Conservation (phyloP, 2,888 invertebrate genomes). For the Ormyrus labotus region DNA sequence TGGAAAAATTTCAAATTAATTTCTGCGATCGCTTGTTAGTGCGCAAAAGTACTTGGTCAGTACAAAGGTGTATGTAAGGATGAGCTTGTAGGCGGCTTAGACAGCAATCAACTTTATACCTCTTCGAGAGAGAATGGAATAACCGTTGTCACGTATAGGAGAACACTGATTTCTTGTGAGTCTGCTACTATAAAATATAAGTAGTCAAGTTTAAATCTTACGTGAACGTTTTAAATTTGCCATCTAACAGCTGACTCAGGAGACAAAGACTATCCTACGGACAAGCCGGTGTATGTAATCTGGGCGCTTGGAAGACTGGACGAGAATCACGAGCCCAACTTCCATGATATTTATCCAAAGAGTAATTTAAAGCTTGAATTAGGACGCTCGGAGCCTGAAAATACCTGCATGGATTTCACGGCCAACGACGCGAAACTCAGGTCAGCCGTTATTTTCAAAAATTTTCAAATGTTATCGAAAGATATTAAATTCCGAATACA, state of each 20-base stretch:
- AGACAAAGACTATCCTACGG: constrained; percentile 84
- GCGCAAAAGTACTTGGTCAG: constrained; percentile 89
- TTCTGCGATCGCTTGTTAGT: constrained; percentile 76
- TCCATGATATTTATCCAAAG: constrained; percentile 88
- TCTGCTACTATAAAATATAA: too few relatives aligned
- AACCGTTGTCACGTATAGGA: constrained; percentile 86
- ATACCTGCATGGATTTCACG: constrained; percentile 87
- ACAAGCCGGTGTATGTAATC: constrained; percentile 81
- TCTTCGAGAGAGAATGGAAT: constrained; percentile 85
- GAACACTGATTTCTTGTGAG: constrained; percentile 85
- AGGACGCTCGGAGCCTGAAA: constrained; percentile 80
- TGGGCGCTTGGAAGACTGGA: constrained; percentile 92
- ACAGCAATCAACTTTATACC: constrained; percentile 88
- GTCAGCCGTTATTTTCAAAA: constrained; percentile 61
- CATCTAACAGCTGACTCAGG: constrained; percentile 82
- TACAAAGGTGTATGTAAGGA: constrained; percentile 93
- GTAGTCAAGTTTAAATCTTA: background rate
- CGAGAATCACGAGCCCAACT: constrained; percentile 86
- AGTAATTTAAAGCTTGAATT: constrained; percentile 83
- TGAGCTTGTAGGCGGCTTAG: constrained; percentile 86
- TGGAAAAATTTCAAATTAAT: background rate
- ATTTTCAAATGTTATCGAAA: background rate
- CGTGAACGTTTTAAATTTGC: background rate
- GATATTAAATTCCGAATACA: background rate
- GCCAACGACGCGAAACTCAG: constrained; percentile 66